phyloP scores from a whole-genome alignment of 1,140 invertebrate genomes.

The Capitella teleta region DNA sequence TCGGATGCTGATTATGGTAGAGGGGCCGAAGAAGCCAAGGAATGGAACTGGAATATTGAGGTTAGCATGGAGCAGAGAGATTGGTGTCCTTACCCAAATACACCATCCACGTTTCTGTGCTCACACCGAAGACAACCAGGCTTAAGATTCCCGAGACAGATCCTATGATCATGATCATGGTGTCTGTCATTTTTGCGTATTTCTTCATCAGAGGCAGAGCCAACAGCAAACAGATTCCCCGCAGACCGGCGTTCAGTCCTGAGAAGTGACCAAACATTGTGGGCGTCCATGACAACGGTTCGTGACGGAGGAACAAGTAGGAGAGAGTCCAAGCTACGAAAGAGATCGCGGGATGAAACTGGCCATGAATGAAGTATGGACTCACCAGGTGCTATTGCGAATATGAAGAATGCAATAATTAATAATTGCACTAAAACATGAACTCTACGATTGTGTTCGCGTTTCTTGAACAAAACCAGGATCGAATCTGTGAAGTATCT shows the following conservation, averaged over 20 bases:
- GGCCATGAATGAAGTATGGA: too few species aligned
- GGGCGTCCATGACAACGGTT: slow-evolving; percentile 1
- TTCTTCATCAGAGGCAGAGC: background rate
- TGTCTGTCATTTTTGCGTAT: background rate
- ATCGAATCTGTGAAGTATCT: too few species aligned
- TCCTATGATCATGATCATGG: background rate
- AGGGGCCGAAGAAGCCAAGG: background rate
- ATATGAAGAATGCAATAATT: too few species aligned
- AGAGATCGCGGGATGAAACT: too few species aligned
- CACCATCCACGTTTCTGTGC: slow-evolving; percentile 3
- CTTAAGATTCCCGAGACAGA: background rate
- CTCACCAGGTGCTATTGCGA: too few species aligned
- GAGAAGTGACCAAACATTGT: slow-evolving; percentile 5
- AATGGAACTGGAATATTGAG: background rate
- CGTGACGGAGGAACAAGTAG: slow-evolving; percentile 6
- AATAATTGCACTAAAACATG: too few species aligned
- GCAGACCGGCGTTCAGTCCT: background rate
- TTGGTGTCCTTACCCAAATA: background rate
- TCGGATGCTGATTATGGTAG: background rate
- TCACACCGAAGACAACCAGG: background rate
- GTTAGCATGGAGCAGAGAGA: background rate
- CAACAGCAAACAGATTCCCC: background rate
- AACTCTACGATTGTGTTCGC: too few species aligned
- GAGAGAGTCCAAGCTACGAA: background rate
- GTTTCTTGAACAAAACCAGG: too few species aligned